Evolutionary conservation across 2,888 invertebrate species (phyloP), one percentile per base, ranked within the genome.

Genomic region (Dusona sp.): DNA sequence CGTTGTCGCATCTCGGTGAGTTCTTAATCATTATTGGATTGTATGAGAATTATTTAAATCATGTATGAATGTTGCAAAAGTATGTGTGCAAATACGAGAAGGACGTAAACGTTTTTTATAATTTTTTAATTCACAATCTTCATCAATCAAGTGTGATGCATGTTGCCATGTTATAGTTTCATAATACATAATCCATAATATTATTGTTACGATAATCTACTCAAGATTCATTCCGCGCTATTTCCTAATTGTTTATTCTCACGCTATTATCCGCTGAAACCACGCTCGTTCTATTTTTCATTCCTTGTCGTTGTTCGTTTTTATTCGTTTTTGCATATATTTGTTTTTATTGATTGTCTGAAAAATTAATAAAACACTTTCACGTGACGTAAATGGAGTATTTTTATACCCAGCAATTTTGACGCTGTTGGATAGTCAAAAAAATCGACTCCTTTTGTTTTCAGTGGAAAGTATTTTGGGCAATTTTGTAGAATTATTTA

Each of bases 1-100:
- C 92, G 88, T 92, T 91, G 90, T 93, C 93, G 85, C 93, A 93
- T 91, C 92, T 93, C 88, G 94, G 93, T 94, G 91, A 94, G 93
- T 93, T 88, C 48, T 85, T 86, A 86, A 81, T 72, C 73, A 74
- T 84, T 73, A 82, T 78, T 86, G 36, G 48, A 78, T 77, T 70
- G 72, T 65, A 68, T 29, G 65, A 65, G 19, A 68, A 42, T 54
- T 29, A 36, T 67, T 65, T 67, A 81, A 42, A 70, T 57, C 33
- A 48, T 19, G 33, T 25, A 19, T 74, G 73, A 19, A 16, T 61
- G 48, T 19, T 33, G 42, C 45, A 13, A 29, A 38, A n/a, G 22
- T 45, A n/a, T 48, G 6, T 57, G 70, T 33, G 16, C 19, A 72
- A 33, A 48, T 29, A 33, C 16, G 48, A 45, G 19, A 61, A 42